Evolutionary conservation across 2,888 invertebrate genomes (phyloP).

Genomic region (Asteroscopus sphinx): DNA sequence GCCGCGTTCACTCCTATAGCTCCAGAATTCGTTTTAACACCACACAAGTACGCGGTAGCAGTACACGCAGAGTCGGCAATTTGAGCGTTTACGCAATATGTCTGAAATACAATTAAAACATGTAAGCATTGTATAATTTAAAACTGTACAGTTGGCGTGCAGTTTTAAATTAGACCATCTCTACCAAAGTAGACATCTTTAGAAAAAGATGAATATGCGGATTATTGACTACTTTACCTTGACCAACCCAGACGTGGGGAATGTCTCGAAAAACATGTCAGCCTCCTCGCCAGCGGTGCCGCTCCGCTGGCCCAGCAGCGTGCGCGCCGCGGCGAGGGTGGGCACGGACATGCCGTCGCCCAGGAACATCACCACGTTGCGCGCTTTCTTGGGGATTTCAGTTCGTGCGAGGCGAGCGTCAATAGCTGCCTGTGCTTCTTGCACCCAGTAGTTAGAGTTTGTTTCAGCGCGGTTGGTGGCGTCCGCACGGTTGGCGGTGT

Average conservation of each 20-base stretch:
- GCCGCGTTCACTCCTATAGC: constrained; percentile 91
- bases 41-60: constrained; percentile 92
- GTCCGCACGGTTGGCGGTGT: constrained; percentile 29
- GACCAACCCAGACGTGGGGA: constrained; percentile 86
- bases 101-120: too few species aligned
- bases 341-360: constrained; percentile 94
- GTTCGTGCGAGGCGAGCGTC: constrained; percentile 62
- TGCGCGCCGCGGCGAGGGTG: constrained; percentile 91
- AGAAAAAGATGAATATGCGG: too few species aligned
- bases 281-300: constrained; percentile 90
- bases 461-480: constrained; percentile 31
- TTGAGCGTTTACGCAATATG: constrained; percentile 90
- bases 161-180: constrained; percentile 1
- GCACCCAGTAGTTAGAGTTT: too few species aligned
- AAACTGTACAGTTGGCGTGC: too few species aligned
- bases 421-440: constrained; percentile 80
- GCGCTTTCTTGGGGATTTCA: constrained; percentile 59
- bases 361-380: constrained; percentile 92
- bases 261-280: constrained; percentile 89
- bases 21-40: constrained; percentile 91
- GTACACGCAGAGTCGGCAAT: constrained; percentile 93
- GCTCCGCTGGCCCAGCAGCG: constrained; percentile 90
- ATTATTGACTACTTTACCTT: too few species aligned
- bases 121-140: too few species aligned
- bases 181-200: too few species aligned